These are phyloP conservation scores for Scomber japonicus DNA, from an alignment of 2,113 vertebrate genomes.

Conservation along the genomic window DNA sequence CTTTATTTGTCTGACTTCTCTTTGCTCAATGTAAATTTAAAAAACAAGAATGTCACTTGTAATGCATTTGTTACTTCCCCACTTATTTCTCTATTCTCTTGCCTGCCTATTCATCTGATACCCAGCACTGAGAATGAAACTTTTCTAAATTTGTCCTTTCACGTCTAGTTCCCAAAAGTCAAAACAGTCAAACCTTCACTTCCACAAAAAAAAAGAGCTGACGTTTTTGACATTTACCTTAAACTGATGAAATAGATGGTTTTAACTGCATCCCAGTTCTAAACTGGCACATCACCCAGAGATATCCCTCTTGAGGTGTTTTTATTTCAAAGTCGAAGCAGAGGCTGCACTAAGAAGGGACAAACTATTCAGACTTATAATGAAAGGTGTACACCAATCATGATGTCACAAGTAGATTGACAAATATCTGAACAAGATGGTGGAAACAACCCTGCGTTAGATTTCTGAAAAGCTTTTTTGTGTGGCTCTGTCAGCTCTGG, in stretches of 20 bases:
- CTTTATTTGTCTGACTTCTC: not conserved
- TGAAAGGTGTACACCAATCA: slow-evolving; percentile 56
- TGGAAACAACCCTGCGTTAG: slow-evolving; percentile 48
- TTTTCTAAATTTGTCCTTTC: slow-evolving; percentile 2
- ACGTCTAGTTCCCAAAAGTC: slow-evolving; percentile 2
- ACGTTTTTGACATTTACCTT: not conserved
- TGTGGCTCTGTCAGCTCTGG: slow-evolving; percentile 52
- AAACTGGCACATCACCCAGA: slow-evolving; percentile 24
- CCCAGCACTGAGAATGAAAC: slow-evolving; percentile 1
- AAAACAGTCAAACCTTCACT: slow-evolving; percentile 6
- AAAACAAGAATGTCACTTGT: not conserved
- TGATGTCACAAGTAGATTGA: slow-evolving; percentile 40
- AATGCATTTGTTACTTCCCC: slow-evolving; percentile 10
- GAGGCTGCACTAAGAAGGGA: slow-evolving; percentile 1
- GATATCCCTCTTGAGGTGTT: not conserved
- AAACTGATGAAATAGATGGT: not conserved
- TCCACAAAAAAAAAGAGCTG: not conserved
- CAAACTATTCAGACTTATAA: slow-evolving; percentile 36
- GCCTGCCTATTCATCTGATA: not conserved
- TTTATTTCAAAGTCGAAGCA: not conserved
- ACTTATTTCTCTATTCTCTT: not conserved
- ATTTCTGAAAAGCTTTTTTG: slow-evolving; percentile 49
- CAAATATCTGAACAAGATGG: slow-evolving; percentile 53
- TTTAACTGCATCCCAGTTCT: not conserved
- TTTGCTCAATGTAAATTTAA: slow-evolving; percentile 2